phyloP scores from a whole-genome alignment of 2,888 invertebrate genomes.

The Torymus texanus region DNA sequence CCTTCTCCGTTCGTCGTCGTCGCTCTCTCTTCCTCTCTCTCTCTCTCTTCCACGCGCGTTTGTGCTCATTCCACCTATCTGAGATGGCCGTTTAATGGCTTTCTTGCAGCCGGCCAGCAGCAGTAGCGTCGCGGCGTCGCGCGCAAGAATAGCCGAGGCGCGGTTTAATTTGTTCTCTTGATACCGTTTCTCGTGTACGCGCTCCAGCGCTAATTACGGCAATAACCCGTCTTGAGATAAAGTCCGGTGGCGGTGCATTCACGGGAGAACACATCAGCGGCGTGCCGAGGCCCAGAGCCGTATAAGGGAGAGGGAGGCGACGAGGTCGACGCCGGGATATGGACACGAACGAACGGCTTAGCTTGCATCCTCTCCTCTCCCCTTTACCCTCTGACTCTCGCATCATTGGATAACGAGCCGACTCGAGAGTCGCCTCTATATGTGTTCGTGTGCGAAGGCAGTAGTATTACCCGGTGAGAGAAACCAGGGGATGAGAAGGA shows the following conservation, averaged over 20 bases:
- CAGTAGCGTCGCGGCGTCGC: background rate
- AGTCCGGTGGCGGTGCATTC: slow-evolving; percentile 29
- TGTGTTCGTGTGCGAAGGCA: too few relatives aligned
- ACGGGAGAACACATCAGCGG: background rate
- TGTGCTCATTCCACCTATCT: slow-evolving; percentile 22
- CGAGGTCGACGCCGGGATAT: slow-evolving; percentile 16
- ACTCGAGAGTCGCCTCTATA: background rate
- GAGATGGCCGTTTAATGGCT: slow-evolving; percentile 51
- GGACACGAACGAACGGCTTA: slow-evolving; percentile 53
- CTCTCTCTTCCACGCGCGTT: background rate
- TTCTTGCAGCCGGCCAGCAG: slow-evolving; percentile 37
- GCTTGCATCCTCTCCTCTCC: slow-evolving; percentile 37
- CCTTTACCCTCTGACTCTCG: background rate
- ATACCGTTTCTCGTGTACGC: slow-evolving; percentile 30
- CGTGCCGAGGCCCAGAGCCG: background rate
- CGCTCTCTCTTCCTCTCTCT: background rate
- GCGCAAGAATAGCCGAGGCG: slow-evolving; percentile 44
- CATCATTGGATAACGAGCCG: slow-evolving; percentile 56
- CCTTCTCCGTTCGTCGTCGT: background rate
- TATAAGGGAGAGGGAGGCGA: background rate
- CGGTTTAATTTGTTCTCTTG: slow-evolving; percentile 47
- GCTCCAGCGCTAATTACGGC: slow-evolving; percentile 51
- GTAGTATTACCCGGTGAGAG: background rate
- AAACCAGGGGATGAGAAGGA: slow-evolving; percentile 14
- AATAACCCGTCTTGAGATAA: slow-evolving; percentile 52